Base-by-base conservation (phyloP, 2,888 invertebrate genomes). In the Alviniconcha strummeri region DNA sequence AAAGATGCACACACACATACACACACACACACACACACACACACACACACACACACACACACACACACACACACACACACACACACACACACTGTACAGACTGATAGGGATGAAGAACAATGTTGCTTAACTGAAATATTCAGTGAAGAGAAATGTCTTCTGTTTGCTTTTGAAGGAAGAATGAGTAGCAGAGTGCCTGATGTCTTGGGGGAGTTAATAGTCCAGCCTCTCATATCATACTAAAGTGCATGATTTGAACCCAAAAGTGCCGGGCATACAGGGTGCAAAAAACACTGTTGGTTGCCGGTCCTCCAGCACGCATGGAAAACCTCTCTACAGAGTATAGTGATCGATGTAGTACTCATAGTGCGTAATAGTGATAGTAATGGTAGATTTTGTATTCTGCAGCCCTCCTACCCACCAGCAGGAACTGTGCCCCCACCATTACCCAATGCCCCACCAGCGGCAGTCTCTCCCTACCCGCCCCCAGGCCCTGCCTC, bases 391-490 rank as follows among this genome's bases (percentile, higher is more conserved):
- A 19, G 56, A 52, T 64, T 52, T 75, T 19, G 17, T 4, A 13
- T 55, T 75, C 19, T 82, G n/a, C 82, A 82, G 82, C 67, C 82
- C n/a, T 69, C 82, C 4, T 77, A 57, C 17, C 82, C 82, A 7
- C 36, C 77, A 57, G 82, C 55, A 15, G 77, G 76, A 55, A 69
- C 76, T 9, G 19, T 19, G n/a, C 85, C 87, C 13, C 84, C 85
- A 9, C 84, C 84, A 36, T 71, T 84, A 9, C 84, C 86, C 19
- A 79, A 67, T 52, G 36, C 71, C 11, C 56, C 67, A 5, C 84
- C 87, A 4, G 76, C 77, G 55, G 83, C 82, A 52, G n/a, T 1
- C 60, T 11, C 67, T 36, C 56, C 80, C 57, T 78, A 56, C 17
- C 19, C 83, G 55, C 64, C 71, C 17, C 79, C 78, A 17, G 78